Conservation (phyloP, 2,113 vertebrate species). For the Tachysurus fulvidraco region DNA sequence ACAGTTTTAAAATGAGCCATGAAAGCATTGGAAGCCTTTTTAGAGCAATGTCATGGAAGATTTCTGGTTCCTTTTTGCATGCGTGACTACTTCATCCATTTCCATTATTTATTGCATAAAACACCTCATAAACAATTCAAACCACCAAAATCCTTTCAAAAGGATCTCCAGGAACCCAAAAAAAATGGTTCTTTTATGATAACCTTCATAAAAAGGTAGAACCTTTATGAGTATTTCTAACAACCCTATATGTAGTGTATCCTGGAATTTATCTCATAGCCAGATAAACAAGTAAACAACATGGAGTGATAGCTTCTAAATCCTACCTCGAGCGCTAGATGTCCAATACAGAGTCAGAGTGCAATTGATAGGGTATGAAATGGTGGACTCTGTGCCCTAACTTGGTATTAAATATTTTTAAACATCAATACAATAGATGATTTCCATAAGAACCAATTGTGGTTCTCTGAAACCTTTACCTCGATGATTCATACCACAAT, state of each 20-base stretch:
- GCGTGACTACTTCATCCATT: background rate
- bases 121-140: background rate
- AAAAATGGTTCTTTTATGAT: background rate
- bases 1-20: background rate
- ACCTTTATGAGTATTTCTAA: background rate
- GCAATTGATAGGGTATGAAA: background rate
- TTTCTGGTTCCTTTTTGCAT: background rate
- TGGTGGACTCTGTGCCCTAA: background rate
- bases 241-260: background rate
- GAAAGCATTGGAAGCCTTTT: background rate
- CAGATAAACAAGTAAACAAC: background rate
- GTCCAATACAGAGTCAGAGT: background rate
- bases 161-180: background rate
- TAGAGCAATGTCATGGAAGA: background rate
- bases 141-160: background rate
- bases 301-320: background rate
- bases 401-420: background rate
- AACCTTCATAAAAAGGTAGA: background rate
- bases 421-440: background rate
- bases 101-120: background rate
- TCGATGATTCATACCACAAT: background rate
- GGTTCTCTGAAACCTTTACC: background rate
- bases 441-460: background rate
- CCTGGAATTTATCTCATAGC: background rate
- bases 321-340: constrained; percentile 14